These are phyloP conservation scores for Campylomormyrus numenius DNA, from an alignment of 2,113 vertebrate species.

Conservation along the genomic window DNA sequence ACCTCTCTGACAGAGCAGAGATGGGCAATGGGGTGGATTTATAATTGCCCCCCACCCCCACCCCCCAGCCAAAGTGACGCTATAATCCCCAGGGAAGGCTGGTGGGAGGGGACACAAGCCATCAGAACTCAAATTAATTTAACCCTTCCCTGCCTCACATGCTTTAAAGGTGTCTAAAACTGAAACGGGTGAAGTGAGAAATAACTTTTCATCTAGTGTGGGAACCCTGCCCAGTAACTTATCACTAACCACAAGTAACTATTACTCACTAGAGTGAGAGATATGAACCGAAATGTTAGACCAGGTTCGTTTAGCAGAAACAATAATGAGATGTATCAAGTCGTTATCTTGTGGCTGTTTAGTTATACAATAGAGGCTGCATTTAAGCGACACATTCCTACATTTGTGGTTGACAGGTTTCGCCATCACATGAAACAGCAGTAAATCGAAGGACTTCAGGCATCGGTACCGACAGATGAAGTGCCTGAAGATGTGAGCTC, in stretches of 20 bases:
- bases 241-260: neutral
- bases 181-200: neutral
- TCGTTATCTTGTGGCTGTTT: neutral
- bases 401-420: neutral
- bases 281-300: neutral
- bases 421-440: neutral
- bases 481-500: neutral
- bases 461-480: neutral
- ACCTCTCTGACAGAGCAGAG: slow-evolving; percentile 61
- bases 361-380: neutral
- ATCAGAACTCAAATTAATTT: slow-evolving; percentile 57
- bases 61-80: slow-evolving; percentile 54
- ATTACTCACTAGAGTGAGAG: neutral
- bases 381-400: neutral
- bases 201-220: neutral
- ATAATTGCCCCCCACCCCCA: slow-evolving; percentile 48
- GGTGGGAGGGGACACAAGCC: slow-evolving; percentile 48
- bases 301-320: neutral
- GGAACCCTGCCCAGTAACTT: neutral
- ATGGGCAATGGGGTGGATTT: slow-evolving; percentile 61
- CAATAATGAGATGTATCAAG: neutral
- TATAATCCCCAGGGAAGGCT: slow-evolving; percentile 56
- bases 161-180: neutral
- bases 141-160: slow-evolving; percentile 38
- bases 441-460: neutral